Base-by-base conservation (phyloP, 2,888 invertebrate species). In the Standfussiana lucernea region DNA sequence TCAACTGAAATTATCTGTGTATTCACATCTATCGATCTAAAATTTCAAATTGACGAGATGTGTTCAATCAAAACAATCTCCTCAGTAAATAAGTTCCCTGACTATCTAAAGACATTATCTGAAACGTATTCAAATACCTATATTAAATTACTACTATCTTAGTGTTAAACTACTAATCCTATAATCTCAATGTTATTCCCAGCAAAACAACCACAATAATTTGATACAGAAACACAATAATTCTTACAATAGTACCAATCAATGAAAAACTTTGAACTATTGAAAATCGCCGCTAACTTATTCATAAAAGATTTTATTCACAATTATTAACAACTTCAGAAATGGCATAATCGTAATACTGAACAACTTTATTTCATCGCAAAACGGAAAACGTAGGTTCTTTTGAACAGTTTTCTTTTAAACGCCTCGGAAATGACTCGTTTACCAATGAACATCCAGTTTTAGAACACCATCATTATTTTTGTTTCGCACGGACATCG, bases 101-200 rank as follows among this genome's bases (percentile, higher is more conserved):
- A 24, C n/a, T 32, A 6, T n/a, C 21, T 42, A n/a, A 15, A 13
- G 13, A 32, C 15, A 15, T 40, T 15, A 62, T 40, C 62, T 24
- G 35, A 18, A 50, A 28, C 28, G 13, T 62, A 32, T n/a, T 24
- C 1, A 78, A 37, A n/a, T 61, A 42, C 2, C 2, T 67, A 78
- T 59, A 37, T 37, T 37, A 40, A 45, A 32, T 53, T 2, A 45
- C 10, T 45, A 45, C 8, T 64, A 77, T 69, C 70, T 32, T n/a
- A 13, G 45, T 37, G 21, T 76, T 77, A 45, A 76, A 32, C 66
- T 37, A 21, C 18, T 77, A 65, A 65, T 45, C 35, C 21, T 47
- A n/a, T 59, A 79, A 69, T 68, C 21, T 47, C 5, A 21, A 24
- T 40, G n/a, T 35, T 32, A 37, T 47, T 59, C 40, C 13, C 1